Conservation (phyloP, 2,888 invertebrate genomes). For the Oligia latruncula region DNA sequence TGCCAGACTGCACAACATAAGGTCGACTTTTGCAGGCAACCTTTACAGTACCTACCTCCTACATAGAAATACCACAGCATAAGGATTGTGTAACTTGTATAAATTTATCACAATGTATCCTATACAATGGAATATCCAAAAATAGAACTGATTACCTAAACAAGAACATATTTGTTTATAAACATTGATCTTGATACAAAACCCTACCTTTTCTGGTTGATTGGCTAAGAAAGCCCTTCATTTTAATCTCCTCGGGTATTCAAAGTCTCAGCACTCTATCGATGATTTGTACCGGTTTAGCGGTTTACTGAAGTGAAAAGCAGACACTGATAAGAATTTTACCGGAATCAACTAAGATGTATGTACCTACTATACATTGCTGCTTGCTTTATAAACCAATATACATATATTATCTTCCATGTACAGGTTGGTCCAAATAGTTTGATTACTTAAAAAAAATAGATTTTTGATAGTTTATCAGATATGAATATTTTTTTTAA, state of each 20-base stretch:
- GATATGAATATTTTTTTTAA: too few species aligned
- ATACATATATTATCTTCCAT: background rate
- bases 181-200: slow-evolving; percentile 53
- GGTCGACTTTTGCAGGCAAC: too few species aligned
- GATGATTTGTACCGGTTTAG: background rate
- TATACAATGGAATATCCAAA: slow-evolving; percentile 49
- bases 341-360: background rate
- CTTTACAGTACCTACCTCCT: too few species aligned
- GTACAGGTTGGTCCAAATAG: too few species aligned
- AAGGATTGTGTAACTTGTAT: background rate
- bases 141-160: slow-evolving; percentile 43
- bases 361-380: background rate
- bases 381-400: background rate
- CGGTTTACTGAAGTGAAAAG: slow-evolving; percentile 34
- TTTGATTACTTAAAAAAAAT: too few species aligned
- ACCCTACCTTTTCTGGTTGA: slow-evolving; percentile 56
- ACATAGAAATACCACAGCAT: too few species aligned
- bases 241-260: slow-evolving; percentile 23
- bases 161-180: slow-evolving; percentile 42
- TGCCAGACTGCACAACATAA: too few species aligned
- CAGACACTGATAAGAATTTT: slow-evolving; percentile 37
- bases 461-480: too few species aligned
- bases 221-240: slow-evolving; percentile 44
- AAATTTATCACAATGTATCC: slow-evolving; percentile 9
- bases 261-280: slow-evolving; percentile 29